Percentiles rank a stretch among this genome's conserved stretches.
Conservation (phyloP, 2,113 vertebrate genomes). For the Taurulus bubalis region DNA sequence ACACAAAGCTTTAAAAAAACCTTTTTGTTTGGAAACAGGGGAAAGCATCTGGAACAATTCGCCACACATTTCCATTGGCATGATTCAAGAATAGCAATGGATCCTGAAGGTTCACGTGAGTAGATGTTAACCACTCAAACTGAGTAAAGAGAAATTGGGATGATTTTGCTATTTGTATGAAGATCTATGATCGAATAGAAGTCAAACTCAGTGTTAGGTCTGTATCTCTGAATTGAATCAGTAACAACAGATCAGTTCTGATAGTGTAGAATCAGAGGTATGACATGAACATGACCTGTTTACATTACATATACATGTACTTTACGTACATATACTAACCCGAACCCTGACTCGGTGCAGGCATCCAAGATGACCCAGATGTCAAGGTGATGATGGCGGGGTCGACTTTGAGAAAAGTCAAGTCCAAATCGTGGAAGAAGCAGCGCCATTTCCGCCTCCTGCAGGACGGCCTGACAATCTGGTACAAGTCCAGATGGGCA, state of each 20-base stretch:
- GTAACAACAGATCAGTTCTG: neutral
- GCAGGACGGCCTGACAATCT: slow-evolving; percentile 92
- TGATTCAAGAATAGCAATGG: slow-evolving; percentile 70
- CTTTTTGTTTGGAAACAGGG: slow-evolving; percentile 15
- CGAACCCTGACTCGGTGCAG: slow-evolving; percentile 68
- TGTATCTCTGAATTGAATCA: neutral
- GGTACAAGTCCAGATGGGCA: slow-evolving; percentile 91
- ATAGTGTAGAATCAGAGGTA: neutral
- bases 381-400: slow-evolving; percentile 90
- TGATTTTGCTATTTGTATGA: neutral
- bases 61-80: slow-evolving; percentile 50
- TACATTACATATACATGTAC: neutral
- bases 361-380: slow-evolving; percentile 83
- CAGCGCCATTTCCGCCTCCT: slow-evolving; percentile 91
- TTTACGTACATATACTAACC: neutral
- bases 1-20: neutral
- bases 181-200: neutral
- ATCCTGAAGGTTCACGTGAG: slow-evolving; percentile 73
- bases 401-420: slow-evolving; percentile 90
- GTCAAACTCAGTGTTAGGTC: neutral
- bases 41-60: slow-evolving; percentile 9
- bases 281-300: neutral
- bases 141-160: neutral
- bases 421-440: slow-evolving; percentile 92
- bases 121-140: slow-evolving; percentile 39